Conservation (phyloP, 2,797 vertebrate species). For the Darevskia mixta region DNA sequence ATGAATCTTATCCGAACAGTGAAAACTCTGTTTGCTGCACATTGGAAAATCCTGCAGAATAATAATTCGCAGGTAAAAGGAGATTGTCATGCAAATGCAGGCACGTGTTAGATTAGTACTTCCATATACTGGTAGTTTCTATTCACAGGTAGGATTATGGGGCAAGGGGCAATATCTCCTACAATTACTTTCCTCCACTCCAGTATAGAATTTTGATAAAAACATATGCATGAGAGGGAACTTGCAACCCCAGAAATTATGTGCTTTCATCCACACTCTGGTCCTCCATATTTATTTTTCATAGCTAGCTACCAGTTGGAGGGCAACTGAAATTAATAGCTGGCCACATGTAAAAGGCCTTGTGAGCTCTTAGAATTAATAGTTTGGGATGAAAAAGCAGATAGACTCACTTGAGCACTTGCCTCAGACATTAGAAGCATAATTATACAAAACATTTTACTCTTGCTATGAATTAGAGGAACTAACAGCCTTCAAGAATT, state of each 20-base stretch:
- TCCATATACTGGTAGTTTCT: not conserved
- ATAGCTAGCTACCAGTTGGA: fast-evolving
- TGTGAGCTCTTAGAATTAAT: too few species aligned
- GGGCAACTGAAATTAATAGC: slow-evolving; percentile 10
- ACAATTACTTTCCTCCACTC: not conserved
- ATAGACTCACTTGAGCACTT: too few species aligned
- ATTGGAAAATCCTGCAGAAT: not conserved
- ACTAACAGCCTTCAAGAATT: too few species aligned
- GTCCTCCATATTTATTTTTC: not conserved
- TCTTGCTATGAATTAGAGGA: too few species aligned
- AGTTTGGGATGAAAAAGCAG: too few species aligned
- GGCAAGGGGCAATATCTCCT: not conserved
- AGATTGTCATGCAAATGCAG: not conserved
- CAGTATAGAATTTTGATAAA: not conserved
- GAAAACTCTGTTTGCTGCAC: not conserved
- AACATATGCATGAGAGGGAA: not conserved
- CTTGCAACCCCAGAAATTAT: not conserved
- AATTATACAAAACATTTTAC: too few species aligned
- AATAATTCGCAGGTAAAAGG: not conserved
- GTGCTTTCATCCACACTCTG: not conserved
- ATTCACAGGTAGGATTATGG: not conserved
- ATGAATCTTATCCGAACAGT: not conserved
- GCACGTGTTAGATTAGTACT: not conserved
- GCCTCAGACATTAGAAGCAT: too few species aligned
- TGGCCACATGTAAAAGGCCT: slow-evolving; percentile 40